Evolutionary conservation across 2,888 invertebrate genomes (phyloP), one percentile per base, ranked within the genome.

Genomic region (Flexamia atlantica): DNA sequence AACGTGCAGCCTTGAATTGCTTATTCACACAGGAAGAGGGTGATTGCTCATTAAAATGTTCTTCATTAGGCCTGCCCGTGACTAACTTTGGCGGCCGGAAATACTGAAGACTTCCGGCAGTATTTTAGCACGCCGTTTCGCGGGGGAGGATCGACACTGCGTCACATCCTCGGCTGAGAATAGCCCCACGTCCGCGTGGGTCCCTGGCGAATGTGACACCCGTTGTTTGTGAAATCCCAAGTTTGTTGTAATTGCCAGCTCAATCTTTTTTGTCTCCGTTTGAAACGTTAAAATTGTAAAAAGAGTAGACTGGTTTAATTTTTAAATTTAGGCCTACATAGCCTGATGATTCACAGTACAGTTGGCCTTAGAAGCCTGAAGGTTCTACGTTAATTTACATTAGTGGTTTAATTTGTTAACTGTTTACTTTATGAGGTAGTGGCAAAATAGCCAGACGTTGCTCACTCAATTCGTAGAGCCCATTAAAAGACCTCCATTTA

Each of bases 61-160:
- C 4, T 23, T 53, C 20, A 64, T 64, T 28, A 64, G 64, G 53
- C 53, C 10, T 23, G 2, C 30, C 64, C 64, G 30, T 30, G 64
- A 53, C 64, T 30, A 57, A 28, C 25, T 64, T 64, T 64, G 64
- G 64, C 74, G 46, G 25, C 74, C 74, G 74, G 74, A 76, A 76
- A 25, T n/a, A 36, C 10, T 28, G n/a, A 23, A 76, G 46, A 76
- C 74, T 76, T 76, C 74, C 74, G 74, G 74, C 28, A 46, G 40
- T 76, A 76, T 76, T 76, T 76, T 28, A 46, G 74, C 74, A 23
- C 74, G 28, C 1, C 1, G 10, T 32, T 74, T 46, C 74, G 42
- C 46, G 20, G 42, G 72, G 72, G 72, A 40, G 74, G 64, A 64
- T 28, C 64, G 25, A 7, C 57, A 57, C 14, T 17, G 23, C 30